Conservation (phyloP, 2,797 vertebrate genomes). For the Phrynocephalus vlangalii region DNA sequence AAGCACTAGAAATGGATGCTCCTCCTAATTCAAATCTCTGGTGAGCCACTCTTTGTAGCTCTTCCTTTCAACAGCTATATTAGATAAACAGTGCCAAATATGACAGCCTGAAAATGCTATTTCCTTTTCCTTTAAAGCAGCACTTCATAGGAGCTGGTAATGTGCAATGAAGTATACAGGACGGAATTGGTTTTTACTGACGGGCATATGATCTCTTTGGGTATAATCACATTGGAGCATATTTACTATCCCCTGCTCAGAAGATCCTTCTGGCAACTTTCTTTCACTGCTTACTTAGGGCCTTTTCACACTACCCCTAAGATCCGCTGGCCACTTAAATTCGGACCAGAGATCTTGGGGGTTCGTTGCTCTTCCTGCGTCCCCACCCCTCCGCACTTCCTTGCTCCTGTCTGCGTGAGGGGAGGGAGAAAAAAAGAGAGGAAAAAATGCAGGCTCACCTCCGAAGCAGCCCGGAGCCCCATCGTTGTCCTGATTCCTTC, state of each 20-base stretch:
- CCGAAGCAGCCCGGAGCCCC: too few species aligned
- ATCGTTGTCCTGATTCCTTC: too few species aligned
- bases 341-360: too few species aligned
- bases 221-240: constrained; percentile 6
- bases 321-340: too few species aligned
- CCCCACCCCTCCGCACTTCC: too few species aligned
- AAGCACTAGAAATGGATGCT: constrained; percentile 25
- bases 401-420: too few species aligned
- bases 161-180: constrained; percentile 3
- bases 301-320: too few species aligned
- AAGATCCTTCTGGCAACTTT: constrained; percentile 13
- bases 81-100: constrained; percentile 24
- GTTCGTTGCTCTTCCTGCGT: too few species aligned
- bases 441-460: too few species aligned
- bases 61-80: constrained; percentile 19
- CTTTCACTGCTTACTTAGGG: constrained; percentile 23
- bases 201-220: constrained; percentile 15
- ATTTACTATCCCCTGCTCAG: constrained; percentile 28
- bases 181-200: constrained; percentile 22
- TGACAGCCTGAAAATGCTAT: constrained; percentile 22
- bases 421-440: too few species aligned
- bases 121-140: constrained; percentile 4
- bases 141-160: constrained; percentile 10
- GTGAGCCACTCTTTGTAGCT: constrained; percentile 21
- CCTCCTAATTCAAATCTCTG: constrained; percentile 19